phyloP scores from a whole-genome alignment of 1,140 invertebrate genomes.

The Cardiocondyla obscurior region DNA sequence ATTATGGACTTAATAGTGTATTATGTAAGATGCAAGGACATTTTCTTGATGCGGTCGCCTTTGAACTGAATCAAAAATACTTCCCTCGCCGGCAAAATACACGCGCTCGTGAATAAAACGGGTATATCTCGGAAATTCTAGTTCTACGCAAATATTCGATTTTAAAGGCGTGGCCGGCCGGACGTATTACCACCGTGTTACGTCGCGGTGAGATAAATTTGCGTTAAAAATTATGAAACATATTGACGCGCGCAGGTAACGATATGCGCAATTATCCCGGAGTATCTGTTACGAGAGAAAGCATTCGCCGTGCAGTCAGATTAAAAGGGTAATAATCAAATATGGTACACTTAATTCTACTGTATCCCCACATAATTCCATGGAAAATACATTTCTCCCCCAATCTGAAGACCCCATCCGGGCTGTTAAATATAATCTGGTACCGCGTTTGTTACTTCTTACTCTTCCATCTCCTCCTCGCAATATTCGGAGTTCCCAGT shows the following conservation, averaged over 20 bases:
- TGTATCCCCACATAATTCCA: conserved; percentile 78
- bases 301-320: conserved; percentile 65
- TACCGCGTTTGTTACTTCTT: conserved; percentile 82
- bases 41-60: neutral
- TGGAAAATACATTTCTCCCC: conserved; percentile 79
- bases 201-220: neutral
- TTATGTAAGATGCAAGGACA: conserved; percentile 36
- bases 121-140: neutral
- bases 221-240: neutral
- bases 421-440: conserved; percentile 82
- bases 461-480: conserved; percentile 72
- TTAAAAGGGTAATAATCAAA: conserved; percentile 84
- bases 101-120: neutral
- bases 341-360: conserved; percentile 79
- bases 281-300: conserved; percentile 46
- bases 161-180: neutral
- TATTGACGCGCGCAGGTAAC: neutral
- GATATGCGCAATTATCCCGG: conserved; percentile 5
- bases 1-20: conserved; percentile 69
- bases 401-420: conserved; percentile 72
- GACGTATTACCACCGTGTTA: neutral
- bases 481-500: conserved; percentile 69
- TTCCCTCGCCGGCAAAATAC: neutral
- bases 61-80: conserved; percentile 6
- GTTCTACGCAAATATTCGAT: neutral